These are phyloP conservation scores for Pitta sordida DNA, from an alignment of 2,113 vertebrate genomes.

Conservation along the genomic window DNA sequence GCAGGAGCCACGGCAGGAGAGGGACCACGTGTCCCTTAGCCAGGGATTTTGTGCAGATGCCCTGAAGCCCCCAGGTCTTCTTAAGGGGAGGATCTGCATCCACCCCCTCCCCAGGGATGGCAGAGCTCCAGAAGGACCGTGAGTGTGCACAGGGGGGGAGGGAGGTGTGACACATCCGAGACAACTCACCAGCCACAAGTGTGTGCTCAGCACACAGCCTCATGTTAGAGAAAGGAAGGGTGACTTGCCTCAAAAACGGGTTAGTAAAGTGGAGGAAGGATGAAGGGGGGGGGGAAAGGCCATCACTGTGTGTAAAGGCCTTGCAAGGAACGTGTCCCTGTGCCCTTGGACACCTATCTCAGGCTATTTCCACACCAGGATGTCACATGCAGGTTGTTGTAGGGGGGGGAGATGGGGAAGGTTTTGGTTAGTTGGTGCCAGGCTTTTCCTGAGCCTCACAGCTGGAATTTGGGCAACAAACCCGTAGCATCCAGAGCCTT, in stretches of 20 bases:
- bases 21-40: accelerated
- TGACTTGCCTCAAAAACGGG: not conserved
- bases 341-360: not conserved
- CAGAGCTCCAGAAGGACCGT: not conserved
- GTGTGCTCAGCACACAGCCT: not conserved
- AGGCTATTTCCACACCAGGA: not conserved
- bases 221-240: not conserved
- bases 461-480: not conserved
- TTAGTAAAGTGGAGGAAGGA: not conserved
- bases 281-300: not conserved
- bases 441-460: not conserved
- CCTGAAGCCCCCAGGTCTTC: not conserved
- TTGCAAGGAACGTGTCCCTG: not conserved
- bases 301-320: not conserved
- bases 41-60: not conserved
- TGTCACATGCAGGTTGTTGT: not conserved
- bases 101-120: accelerated
- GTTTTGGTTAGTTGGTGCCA: conserved; percentile 9
- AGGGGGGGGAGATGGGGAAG: not conserved
- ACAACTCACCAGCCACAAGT: not conserved
- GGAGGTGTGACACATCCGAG: not conserved
- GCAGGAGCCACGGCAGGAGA: not conserved
- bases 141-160: not conserved
- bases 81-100: not conserved
- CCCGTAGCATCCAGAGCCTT: not conserved